These are phyloP conservation scores for Pammene aurita DNA, from an alignment of 2,888 invertebrate genomes.

Conservation along the genomic window DNA sequence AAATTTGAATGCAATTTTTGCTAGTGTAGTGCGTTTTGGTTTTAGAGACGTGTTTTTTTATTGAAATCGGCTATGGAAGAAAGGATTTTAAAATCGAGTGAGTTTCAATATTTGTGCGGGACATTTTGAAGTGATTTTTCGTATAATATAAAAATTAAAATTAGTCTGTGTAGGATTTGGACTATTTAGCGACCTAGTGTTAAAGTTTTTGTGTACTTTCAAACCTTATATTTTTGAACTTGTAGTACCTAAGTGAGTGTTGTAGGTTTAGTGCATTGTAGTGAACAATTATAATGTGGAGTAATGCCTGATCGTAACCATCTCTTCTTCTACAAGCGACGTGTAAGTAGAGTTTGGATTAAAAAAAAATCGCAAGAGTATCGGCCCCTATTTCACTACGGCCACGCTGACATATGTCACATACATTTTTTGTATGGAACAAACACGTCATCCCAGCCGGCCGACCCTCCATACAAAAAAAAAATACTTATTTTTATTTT, in stretches of 20 bases:
- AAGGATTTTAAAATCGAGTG: slow-evolving; percentile 9
- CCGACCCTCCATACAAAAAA: too few species aligned
- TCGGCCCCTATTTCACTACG: too few species aligned
- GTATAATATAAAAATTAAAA: neutral
- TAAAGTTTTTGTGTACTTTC: too few species aligned
- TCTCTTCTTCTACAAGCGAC: slow-evolving; percentile 60
- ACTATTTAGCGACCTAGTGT: too few species aligned
- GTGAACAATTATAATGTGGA: slow-evolving; percentile 27
- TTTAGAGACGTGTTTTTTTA: slow-evolving; percentile 7
- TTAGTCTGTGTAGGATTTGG: too few species aligned
- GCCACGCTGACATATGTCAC: too few species aligned
- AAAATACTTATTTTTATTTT: too few species aligned
- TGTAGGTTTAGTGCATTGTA: neutral
- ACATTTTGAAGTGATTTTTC: neutral
- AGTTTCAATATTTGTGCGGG: too few species aligned
- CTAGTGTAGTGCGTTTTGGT: neutral
- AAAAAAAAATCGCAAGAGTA: neutral
- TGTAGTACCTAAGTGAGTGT: neutral
- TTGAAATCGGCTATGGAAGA: neutral
- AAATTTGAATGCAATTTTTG: neutral
- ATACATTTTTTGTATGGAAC: too few species aligned
- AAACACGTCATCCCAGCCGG: too few species aligned
- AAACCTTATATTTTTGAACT: neutral
- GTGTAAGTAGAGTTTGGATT: slow-evolving; percentile 58
- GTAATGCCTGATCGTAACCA: slow-evolving; percentile 74